Evolutionary conservation across 92 coral and sea anemone genomes (phyloP).

Genomic region (Epizoanthus illoricatus): DNA sequence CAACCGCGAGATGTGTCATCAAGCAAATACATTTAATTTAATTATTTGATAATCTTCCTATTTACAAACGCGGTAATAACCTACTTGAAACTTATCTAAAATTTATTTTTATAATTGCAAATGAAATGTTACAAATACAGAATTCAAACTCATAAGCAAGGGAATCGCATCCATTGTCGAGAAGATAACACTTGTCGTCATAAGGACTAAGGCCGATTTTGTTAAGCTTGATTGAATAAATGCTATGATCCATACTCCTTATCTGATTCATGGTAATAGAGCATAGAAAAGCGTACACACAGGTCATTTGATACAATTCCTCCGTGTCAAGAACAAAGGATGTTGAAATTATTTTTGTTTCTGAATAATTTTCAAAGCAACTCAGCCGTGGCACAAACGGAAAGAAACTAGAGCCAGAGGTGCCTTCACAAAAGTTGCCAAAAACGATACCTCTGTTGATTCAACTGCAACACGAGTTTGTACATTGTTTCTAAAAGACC

Average conservation of each 20-base stretch:
- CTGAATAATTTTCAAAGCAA: too few relatives aligned
- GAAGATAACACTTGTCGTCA: constrained; percentile 38
- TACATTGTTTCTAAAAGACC: too few relatives aligned
- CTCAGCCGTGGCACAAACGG: too few relatives aligned
- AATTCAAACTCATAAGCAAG: not conserved
- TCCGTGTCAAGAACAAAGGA: too few relatives aligned
- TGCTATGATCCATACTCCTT: constrained; percentile 13
- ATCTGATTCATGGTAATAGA: constrained; percentile 39
- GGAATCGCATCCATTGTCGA: constrained; percentile 5
- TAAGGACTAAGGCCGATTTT: constrained; percentile 44
- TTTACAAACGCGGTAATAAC: not conserved
- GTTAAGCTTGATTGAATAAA: constrained; percentile 32
- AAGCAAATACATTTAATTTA: not conserved
- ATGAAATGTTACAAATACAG: too few relatives aligned
- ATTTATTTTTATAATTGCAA: not conserved
- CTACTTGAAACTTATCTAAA: not conserved
- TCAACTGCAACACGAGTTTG: too few relatives aligned
- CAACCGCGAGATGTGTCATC: not conserved
- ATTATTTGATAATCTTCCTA: not conserved
- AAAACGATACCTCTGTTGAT: too few relatives aligned
- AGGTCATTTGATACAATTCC: too few relatives aligned
- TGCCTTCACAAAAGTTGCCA: too few relatives aligned
- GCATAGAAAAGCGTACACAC: too few relatives aligned
- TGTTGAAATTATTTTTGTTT: too few relatives aligned
- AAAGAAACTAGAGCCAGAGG: too few relatives aligned